These are phyloP conservation scores for Hippocampus zosterae DNA, from an alignment of 2,113 vertebrate genomes.

Conservation along the genomic window DNA sequence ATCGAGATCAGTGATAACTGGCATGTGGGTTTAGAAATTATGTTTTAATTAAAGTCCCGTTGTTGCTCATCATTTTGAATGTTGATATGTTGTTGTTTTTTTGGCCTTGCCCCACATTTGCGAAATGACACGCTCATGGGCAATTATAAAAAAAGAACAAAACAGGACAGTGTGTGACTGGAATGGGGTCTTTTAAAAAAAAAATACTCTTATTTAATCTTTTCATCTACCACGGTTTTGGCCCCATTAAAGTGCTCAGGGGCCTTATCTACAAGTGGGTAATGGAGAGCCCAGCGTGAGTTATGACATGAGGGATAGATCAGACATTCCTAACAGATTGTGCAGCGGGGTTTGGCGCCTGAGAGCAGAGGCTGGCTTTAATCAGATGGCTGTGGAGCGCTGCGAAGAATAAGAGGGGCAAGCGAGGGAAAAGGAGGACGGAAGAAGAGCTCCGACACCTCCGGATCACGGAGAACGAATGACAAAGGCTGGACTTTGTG, in stretches of 20 bases:
- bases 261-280: conserved; percentile 58
- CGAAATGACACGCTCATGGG: conserved; percentile 22
- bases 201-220: conserved; percentile 35
- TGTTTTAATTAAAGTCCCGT: too few relatives aligned
- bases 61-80: neutral
- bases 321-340: conserved; percentile 62
- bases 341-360: conserved; percentile 48
- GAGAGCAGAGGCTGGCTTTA: conserved; percentile 64
- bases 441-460: conserved; percentile 25
- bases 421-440: conserved; percentile 36
- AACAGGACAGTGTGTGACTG: conserved; percentile 12
- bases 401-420: conserved; percentile 44
- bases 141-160: conserved; percentile 14
- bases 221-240: conserved; percentile 47
- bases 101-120: neutral
- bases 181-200: conserved; percentile 33
- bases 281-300: conserved; percentile 55
- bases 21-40: too few relatives aligned
- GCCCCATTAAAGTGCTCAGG: conserved; percentile 36
- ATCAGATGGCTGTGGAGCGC: conserved; percentile 52
- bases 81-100: neutral
- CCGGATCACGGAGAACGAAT: conserved; percentile 40
- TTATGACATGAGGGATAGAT: conserved; percentile 57
- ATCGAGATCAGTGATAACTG: too few relatives aligned
- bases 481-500: conserved; percentile 25